These are phyloP conservation scores for Propsilocerus akamusi DNA, from an alignment of 1,140 invertebrate species.

Conservation along the genomic window DNA sequence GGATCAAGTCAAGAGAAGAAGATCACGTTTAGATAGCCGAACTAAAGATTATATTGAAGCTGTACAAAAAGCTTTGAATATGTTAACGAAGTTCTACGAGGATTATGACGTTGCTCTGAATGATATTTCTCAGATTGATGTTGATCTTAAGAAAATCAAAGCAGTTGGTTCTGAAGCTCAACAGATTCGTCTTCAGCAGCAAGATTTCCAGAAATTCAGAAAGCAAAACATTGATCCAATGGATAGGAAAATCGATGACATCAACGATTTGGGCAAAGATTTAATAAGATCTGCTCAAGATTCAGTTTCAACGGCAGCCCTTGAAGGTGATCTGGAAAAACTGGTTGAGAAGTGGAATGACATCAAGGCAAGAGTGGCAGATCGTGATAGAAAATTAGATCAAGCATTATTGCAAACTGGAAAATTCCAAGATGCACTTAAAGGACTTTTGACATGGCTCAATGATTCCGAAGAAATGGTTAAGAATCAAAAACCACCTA, in stretches of 20 bases:
- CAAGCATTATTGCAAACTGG: constrained; percentile 83
- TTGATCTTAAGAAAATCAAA: constrained; percentile 58
- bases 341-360: constrained; percentile 86
- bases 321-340: constrained; percentile 81
- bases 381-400: constrained; percentile 76
- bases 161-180: constrained; percentile 81
- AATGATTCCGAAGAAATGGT: constrained; percentile 92
- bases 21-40: constrained; percentile 58
- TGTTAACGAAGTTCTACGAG: constrained; percentile 69
- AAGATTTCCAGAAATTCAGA: constrained; percentile 65
- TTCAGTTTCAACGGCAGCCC: constrained; percentile 59
- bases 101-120: constrained; percentile 50
- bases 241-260: constrained; percentile 57
- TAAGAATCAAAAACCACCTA: constrained; percentile 88
- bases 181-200: constrained; percentile 74
- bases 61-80: constrained; percentile 48
- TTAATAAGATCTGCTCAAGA: constrained; percentile 73
- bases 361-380: constrained; percentile 77
- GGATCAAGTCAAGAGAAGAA: constrained; percentile 53
- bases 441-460: constrained; percentile 84
- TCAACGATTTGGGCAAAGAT: constrained; percentile 62
- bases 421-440: constrained; percentile 90
- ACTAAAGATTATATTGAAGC: constrained; percentile 56
- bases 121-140: constrained; percentile 54
- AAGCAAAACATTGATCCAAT: constrained; percentile 58